Conservation (phyloP, 1,140 invertebrate species). For the Cydia strobilella region DNA sequence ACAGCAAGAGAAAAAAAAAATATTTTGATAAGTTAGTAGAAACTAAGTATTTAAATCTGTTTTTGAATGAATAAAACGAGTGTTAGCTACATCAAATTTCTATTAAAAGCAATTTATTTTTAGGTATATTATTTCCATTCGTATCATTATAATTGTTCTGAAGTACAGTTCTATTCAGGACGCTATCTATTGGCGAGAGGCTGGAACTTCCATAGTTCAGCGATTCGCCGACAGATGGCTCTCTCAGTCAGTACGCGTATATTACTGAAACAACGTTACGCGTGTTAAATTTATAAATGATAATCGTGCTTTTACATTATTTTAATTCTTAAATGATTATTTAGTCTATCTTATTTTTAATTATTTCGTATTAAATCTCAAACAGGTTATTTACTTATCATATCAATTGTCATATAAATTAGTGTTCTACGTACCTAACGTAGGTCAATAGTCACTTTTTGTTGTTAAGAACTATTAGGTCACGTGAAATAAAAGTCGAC, state of each 20-base stretch:
- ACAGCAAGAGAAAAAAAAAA: too few relatives aligned
- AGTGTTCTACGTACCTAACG: not conserved
- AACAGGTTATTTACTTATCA: too few relatives aligned
- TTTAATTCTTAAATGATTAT: not conserved
- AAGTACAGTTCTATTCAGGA: not conserved
- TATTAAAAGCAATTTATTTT: too few relatives aligned
- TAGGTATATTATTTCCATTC: too few relatives aligned
- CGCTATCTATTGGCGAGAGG: conserved; percentile 65
- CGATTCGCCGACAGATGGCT: conserved; percentile 54
- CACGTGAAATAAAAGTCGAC: not conserved
- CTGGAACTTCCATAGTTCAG: conserved; percentile 43
- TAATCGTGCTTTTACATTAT: not conserved
- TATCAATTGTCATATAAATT: too few relatives aligned
- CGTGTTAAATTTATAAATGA: not conserved
- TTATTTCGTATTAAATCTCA: not conserved
- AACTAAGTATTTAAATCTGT: too few relatives aligned
- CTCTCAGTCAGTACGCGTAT: conserved; percentile 28
- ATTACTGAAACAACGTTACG: not conserved
- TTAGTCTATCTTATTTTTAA: not conserved
- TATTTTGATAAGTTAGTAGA: too few relatives aligned
- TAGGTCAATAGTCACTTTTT: not conserved
- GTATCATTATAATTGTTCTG: too few relatives aligned
- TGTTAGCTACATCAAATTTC: too few relatives aligned
- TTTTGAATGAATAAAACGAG: too few relatives aligned
- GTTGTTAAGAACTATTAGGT: conserved; percentile 1